Evolutionary conservation across 2,888 invertebrate genomes (phyloP), one percentile per base, ranked within the genome.

Genomic region (Macrophya alboannulata): DNA sequence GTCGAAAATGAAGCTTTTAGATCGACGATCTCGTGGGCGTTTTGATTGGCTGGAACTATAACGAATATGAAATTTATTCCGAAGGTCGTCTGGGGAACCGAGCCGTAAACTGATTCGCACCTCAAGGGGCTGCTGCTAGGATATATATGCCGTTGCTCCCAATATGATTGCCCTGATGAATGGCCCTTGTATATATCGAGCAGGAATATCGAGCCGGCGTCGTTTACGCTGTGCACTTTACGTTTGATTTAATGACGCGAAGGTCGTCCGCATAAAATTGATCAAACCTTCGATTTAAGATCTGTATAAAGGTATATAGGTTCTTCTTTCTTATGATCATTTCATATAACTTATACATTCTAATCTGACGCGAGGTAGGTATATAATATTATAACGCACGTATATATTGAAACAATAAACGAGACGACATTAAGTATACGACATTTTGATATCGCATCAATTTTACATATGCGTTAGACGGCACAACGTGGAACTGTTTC

Each of bases 161-260:
- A 89, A 90, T 90, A 88, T 89, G 88, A 89, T 90, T 89, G 89
- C 89, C 88, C 87, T 87, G 88, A 88, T 89, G 88, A 88, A 88
- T 89, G 89, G 87, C 88, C 87, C 87, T 88, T 81, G 40, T 81
- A n/a, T n/a, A n/a, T n/a, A 81, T 62, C 79, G 79, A 62, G 51
- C 62, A 43, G 12, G 62, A 55, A 77, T 55, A 77, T 55, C 48
- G 48, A 45, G 21, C n/a, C n/a, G n/a, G 37, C 25, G 17, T 77
- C 55, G 55, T 37, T 21, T 81, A 40, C 25, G 37, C 40, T 62
- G 43, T 55, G 31, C 62, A n/a, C 59, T 81, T 43, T 51, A 37
- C 43, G n/a, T 40, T 62, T 43, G 81, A 62, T 81, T 81, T 62
- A 81, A 62, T 40, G 62, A 62, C 62, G 81, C 40, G 12, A 43